A percentile compares a stretch with the other conserved stretches of the same genome.
Evolutionary conservation across 2,888 invertebrate species (phyloP).

Genomic region (Imbricaverruca yamaguchii): DNA sequence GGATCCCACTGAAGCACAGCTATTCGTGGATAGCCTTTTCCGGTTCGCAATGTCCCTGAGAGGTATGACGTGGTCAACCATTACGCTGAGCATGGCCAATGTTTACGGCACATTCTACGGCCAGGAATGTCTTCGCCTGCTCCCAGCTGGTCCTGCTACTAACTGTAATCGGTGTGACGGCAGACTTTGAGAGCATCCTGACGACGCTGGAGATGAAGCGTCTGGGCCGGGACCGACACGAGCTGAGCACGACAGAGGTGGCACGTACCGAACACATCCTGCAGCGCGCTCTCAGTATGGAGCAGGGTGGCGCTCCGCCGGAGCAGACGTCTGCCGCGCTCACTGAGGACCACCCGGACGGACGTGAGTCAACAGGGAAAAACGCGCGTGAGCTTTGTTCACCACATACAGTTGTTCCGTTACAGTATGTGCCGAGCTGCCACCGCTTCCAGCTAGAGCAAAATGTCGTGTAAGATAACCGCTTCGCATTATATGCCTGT

Average conservation of each 20-base stretch:
- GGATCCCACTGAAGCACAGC: no score
- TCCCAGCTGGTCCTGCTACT: conserved; percentile 25
- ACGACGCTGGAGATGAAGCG: conserved; percentile 72
- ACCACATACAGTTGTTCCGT: no score
- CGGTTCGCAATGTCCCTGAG: no score
- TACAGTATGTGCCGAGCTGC: no score
- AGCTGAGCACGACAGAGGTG: conserved; percentile 63
- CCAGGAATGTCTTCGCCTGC: conserved; percentile 34
- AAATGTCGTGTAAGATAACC: background rate
- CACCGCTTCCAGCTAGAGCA: no score
- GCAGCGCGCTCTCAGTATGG: conserved; percentile 70
- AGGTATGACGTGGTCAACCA: no score
- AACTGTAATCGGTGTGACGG: conserved; percentile 33
- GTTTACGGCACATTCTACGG: no score
- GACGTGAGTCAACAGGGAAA: conserved; percentile 52
- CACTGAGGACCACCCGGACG: conserved; percentile 78
- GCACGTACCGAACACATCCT: conserved; percentile 73
- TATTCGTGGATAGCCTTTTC: no score
- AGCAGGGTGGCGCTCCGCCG: conserved; percentile 57
- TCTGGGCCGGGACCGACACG: conserved; percentile 61
- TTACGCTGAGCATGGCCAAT: no score
- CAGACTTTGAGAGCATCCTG: conserved; percentile 79
- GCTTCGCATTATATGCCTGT: background rate
- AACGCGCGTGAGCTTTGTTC: no score
- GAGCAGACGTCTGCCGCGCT: conserved; percentile 45